Conservation (phyloP, 2,113 vertebrate genomes). For the Chamaetylas fuelleborni region DNA sequence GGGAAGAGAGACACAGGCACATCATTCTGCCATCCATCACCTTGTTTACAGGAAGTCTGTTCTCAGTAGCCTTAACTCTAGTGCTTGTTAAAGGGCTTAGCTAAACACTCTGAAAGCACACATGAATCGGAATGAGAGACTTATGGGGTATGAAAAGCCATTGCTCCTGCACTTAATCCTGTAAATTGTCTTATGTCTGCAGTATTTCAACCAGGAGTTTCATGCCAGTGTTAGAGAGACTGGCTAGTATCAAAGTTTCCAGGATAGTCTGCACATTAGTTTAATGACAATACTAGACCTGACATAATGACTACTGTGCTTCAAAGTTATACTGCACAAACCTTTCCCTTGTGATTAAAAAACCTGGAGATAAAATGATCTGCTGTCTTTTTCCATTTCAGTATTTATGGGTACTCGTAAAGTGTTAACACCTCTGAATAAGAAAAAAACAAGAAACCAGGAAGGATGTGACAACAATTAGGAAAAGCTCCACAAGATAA, state of each 20-base stretch:
- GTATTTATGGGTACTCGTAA: not conserved
- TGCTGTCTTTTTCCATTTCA: not conserved
- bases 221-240: not conserved
- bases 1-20: not conserved
- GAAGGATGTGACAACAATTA: not conserved
- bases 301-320: not conserved
- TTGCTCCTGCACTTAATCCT: not conserved
- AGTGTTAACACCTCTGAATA: not conserved
- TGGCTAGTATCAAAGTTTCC: conserved; percentile 3
- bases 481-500: not conserved
- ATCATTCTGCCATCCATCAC: not conserved
- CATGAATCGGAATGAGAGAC: not conserved
- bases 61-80: not conserved
- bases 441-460: not conserved
- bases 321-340: not conserved
- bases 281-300: conserved; percentile 22
- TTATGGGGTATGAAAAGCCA: not conserved
- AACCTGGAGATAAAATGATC: not conserved
- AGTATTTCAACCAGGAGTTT: conserved; percentile 1
- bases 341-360: not conserved
- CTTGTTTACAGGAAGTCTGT: not conserved
- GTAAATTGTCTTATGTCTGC: not conserved
- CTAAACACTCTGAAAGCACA: not conserved
- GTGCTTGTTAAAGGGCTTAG: not conserved
- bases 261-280: not conserved